phyloP scores from a whole-genome alignment of 2,888 invertebrate genomes.

The Agrochola lychnidis region DNA sequence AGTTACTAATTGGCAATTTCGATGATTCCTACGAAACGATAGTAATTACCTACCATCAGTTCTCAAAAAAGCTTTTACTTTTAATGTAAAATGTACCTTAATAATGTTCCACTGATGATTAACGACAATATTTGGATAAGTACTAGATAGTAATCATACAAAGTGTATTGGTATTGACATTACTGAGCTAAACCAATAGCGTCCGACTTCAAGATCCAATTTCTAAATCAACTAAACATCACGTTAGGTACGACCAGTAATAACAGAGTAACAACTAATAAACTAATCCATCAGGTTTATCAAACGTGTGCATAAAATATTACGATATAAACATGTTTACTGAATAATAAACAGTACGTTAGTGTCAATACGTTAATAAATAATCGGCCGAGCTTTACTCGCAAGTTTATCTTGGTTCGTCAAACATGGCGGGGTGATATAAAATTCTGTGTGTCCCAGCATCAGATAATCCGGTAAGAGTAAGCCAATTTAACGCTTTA shows the following conservation, averaged over 20 bases:
- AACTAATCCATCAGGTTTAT: constrained; percentile 15
- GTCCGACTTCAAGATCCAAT: not conserved
- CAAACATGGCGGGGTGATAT: constrained; percentile 44
- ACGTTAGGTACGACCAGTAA: no score
- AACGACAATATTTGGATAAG: constrained; percentile 10
- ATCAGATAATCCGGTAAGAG: constrained; percentile 44
- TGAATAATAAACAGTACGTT: constrained; percentile 35
- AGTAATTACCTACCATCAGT: not conserved
- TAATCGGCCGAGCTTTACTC: constrained; percentile 34
- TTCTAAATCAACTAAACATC: constrained; percentile 10
- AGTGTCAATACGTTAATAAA: constrained; percentile 49
- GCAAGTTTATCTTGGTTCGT: constrained; percentile 8
- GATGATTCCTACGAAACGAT: not conserved
- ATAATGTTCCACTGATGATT: constrained; percentile 3
- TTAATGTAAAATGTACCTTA: constrained; percentile 7
- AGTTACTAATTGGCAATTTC: not conserved
- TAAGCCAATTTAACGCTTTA: constrained; percentile 37
- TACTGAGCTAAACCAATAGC: not conserved
- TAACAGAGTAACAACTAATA: not conserved
- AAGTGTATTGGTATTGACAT: not conserved
- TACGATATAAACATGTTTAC: constrained; percentile 34
- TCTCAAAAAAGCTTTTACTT: constrained; percentile 11
- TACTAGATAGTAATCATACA: constrained; percentile 2
- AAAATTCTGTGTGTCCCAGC: constrained; percentile 54
- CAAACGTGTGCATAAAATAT: constrained; percentile 22